Base-by-base conservation (phyloP, 2,797 vertebrate species). In the Masticophis lateralis region DNA sequence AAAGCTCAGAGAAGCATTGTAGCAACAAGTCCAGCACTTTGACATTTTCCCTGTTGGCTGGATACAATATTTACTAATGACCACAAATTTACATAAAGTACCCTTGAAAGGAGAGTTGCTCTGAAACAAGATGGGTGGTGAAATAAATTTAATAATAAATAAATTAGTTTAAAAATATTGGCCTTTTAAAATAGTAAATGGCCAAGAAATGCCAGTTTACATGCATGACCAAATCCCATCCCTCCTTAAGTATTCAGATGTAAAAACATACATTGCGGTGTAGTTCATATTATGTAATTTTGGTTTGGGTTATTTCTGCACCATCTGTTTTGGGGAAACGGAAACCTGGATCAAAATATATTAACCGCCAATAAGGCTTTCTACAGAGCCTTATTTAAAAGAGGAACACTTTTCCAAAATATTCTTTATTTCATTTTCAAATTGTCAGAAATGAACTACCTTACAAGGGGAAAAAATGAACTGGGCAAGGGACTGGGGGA, bases 341-440 rank as follows among this genome's bases (percentile, higher is more conserved):
- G 32, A 79, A 20, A 91, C 59, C n/a, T 61, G 47, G 13, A 88
- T 88, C n/a, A 87, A 63, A 83, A 47, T 86, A 37, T 27, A 87
- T 13, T 57, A 69, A 51, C 20, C 20, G 61, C n/a, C n/a, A 37
- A 37, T 37, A 2, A 37, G 37, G 37, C 66, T 47, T 89, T 37
- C 87, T 61, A n/a, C 37, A n/a, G 18, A 87, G 88, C 55, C 79
- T 57, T 90, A 60, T 91, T 90, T 91, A 53, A 66, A 90, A 79
- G 91, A 88, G 2, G 5, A 51, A 60, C 28, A 63, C 55, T 88
- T 47, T 83, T 51, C 61, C n/a, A 60, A 61, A 57, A 89, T 14
- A 88, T 61, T 55, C 53, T 74, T 90, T 47, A 25, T 63, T 59
- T 51, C 59, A 59, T 5, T 27, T 28, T 91, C 56, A 79, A 13